Conservation (phyloP, 2,888 invertebrate genomes). For the Nyleta sp. region DNA sequence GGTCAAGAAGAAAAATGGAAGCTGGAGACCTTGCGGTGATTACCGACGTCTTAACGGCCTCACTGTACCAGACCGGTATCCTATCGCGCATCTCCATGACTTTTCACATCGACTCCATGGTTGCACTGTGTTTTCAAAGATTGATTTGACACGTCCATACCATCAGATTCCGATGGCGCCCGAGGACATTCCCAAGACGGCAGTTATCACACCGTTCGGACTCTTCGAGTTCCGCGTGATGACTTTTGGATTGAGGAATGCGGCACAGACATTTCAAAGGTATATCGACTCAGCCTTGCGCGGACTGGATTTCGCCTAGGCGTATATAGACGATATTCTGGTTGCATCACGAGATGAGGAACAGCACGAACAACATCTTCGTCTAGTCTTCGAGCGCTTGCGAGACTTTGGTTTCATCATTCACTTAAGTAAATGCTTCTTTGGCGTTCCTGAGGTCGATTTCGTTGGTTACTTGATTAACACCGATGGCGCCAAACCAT, state of each 20-base stretch:
- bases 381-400: background rate
- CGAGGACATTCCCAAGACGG: constrained; percentile 50
- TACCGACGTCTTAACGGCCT: constrained; percentile 17
- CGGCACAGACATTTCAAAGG: constrained; percentile 2
- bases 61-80: constrained; percentile 50
- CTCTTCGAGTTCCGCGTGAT: constrained; percentile 25
- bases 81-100: constrained; percentile 46
- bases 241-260: constrained; percentile 1
- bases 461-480: background rate
- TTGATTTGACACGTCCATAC: constrained; percentile 44
- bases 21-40: constrained; percentile 29
- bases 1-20: constrained; percentile 17
- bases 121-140: constrained; percentile 28
- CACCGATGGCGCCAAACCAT: background rate
- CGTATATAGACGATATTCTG: constrained; percentile 8
- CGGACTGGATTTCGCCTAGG: background rate
- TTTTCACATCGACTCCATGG: constrained; percentile 25
- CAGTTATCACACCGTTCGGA: constrained; percentile 58
- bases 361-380: background rate
- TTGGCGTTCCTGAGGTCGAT: background rate
- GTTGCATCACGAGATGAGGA: background rate
- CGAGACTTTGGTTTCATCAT: background rate
- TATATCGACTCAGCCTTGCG: background rate
- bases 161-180: constrained; percentile 51
- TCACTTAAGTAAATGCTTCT: background rate